phyloP scores from a whole-genome alignment of 2,797 vertebrate genomes.

The Peromyscus attwateri region DNA sequence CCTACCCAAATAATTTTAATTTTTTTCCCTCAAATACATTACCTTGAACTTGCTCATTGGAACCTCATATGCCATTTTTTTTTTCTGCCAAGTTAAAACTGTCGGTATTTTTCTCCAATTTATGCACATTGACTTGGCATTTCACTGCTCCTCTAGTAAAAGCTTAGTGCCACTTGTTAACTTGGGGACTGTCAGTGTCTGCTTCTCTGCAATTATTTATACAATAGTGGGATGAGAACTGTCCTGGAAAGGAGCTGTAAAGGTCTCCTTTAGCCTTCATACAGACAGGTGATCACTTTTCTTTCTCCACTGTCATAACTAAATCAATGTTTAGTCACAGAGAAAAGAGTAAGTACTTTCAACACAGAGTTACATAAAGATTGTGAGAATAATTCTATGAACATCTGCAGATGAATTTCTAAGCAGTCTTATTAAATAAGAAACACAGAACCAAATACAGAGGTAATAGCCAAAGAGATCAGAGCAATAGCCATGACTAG shows the following conservation, averaged over 20 bases:
- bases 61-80: background rate
- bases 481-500: no score
- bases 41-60: conserved; percentile 3
- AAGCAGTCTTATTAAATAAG: no score
- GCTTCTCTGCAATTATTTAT: conserved; percentile 14
- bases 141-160: conserved; percentile 33
- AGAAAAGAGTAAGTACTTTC: background rate
- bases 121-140: background rate
- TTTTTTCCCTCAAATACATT: conserved; percentile 20
- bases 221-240: conserved; percentile 24
- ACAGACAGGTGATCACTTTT: background rate
- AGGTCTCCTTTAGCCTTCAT: background rate
- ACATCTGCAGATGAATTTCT: background rate
- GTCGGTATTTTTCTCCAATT: background rate
- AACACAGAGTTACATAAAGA: background rate
- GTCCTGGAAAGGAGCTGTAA: background rate
- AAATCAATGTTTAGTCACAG: background rate
- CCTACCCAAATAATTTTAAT: background rate
- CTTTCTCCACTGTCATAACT: background rate
- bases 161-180: conserved; percentile 11
- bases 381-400: background rate
- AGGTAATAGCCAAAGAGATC: no score
- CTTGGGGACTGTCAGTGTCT: background rate
- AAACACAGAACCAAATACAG: no score
- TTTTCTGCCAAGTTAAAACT: background rate